phyloP scores from a whole-genome alignment of 2,888 invertebrate genomes.

The Folsomia manolachei region DNA sequence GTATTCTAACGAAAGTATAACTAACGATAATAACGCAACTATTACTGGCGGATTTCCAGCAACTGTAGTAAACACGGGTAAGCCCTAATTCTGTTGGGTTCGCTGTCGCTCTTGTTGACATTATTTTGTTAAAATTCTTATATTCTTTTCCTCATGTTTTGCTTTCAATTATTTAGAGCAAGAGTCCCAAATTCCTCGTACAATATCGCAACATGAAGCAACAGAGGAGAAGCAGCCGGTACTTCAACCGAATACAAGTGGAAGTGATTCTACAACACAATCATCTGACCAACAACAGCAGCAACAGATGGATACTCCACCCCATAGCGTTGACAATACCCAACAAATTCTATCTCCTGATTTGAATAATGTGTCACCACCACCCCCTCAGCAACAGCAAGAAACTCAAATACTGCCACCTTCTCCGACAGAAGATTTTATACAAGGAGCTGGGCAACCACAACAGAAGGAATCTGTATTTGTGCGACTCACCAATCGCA shows the following conservation, averaged over 20 bases:
- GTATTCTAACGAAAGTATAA: conserved; percentile 26
- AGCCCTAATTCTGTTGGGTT: no score
- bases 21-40: conserved; percentile 1
- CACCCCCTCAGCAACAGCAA: not conserved
- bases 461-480: conserved; percentile 91
- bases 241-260: not conserved
- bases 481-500: conserved; percentile 88
- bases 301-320: not conserved
- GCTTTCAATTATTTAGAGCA: no score
- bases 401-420: conserved; percentile 12
- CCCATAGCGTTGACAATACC: no score
- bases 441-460: not conserved
- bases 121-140: no score
- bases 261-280: not conserved
- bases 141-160: no score
- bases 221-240: not conserved
- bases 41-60: not conserved
- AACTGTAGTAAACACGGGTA: no score
- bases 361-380: not conserved
- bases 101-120: no score
- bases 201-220: not conserved
- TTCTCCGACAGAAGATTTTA: not conserved
- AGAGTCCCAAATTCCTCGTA: not conserved
- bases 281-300: not conserved
- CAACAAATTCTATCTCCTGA: no score